Base-by-base conservation (phyloP, 2,888 invertebrate genomes). In the Agonopterix subpropinquella region DNA sequence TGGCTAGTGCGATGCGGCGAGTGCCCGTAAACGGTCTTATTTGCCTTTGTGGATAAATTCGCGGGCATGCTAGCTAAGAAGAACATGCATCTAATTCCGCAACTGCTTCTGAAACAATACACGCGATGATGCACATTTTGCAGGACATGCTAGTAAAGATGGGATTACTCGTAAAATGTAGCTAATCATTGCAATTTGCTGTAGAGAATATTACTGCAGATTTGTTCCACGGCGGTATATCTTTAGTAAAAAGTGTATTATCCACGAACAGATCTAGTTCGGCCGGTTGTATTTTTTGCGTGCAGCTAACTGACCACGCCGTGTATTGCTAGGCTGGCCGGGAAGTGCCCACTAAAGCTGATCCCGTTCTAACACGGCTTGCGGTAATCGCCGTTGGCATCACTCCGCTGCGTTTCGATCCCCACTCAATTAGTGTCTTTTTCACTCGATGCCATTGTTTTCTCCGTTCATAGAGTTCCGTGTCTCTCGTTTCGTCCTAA, bases 321-420 rank as follows among this genome's bases (percentile, higher is more conserved):
- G 63, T 67, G 70, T 67, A 65, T 47, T 43, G 47, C 39, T 41
- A 41, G 15, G 62, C 62, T 63, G 61, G 60, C 63, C 61, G 59
- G 66, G 64, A 71, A 68, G 58, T 65, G 62, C 59, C 65, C 68
- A 76, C 74, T 77, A 77, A 77, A 67, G 67, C 62, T 62, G 58
- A 63, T 81, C 75, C 82, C 84, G 84, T 82, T 83, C 67, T 69
- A 68, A 70, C 64, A 70, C 69, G 66, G 64, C 67, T 80, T 77
- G 75, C 77, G 77, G 77, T 80, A 77, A 78, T 74, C 73, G 65
- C 53, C 63, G 67, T 63, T 66, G 59, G 61, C 66, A 68, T 70
- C 67, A 62, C 65, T 65, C 60, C 59, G 64, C 63, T 61, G 62
- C 59, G 62, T 55, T 49, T 47, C 48, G 52, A 58, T 60, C 58